These are phyloP conservation scores for Archips crataeganus DNA, from an alignment of 2,888 invertebrate genomes.

Conservation along the genomic window DNA sequence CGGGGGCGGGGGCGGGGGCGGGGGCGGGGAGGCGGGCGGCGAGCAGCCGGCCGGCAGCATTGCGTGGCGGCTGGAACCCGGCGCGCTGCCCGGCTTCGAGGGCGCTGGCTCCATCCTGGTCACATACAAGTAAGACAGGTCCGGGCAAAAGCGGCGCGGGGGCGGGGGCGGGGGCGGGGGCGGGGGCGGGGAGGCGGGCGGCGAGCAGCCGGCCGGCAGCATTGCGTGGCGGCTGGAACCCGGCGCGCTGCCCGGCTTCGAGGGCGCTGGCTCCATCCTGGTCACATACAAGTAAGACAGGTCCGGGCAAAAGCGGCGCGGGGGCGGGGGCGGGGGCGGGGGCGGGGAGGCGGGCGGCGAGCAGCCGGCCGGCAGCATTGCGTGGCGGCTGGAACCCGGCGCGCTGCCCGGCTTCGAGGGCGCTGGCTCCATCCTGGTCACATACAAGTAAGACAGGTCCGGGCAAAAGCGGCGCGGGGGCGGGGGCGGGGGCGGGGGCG, in stretches of 20 bases:
- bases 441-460: constrained; percentile 90
- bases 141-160: constrained; percentile 91
- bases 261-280: constrained; percentile 90
- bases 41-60: constrained; percentile 89
- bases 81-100: constrained; percentile 85
- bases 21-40: constrained; percentile 60
- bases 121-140: constrained; percentile 89
- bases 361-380: constrained; percentile 91
- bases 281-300: constrained; percentile 91
- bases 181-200: constrained; percentile 61
- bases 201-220: constrained; percentile 87
- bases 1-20: constrained; percentile 18
- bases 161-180: constrained; percentile 1
- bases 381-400: constrained; percentile 90
- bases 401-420: constrained; percentile 85
- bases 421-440: constrained; percentile 92
- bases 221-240: constrained; percentile 93
- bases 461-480: constrained; percentile 89
- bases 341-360: constrained; percentile 59
- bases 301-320: constrained; percentile 92
- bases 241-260: constrained; percentile 85
- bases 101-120: constrained; percentile 92
- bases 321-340: constrained; percentile 18
- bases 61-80: constrained; percentile 91
- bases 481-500: constrained; percentile 39